phyloP scores from a whole-genome alignment of 2,888 invertebrate genomes.

The Idaea aversata region DNA sequence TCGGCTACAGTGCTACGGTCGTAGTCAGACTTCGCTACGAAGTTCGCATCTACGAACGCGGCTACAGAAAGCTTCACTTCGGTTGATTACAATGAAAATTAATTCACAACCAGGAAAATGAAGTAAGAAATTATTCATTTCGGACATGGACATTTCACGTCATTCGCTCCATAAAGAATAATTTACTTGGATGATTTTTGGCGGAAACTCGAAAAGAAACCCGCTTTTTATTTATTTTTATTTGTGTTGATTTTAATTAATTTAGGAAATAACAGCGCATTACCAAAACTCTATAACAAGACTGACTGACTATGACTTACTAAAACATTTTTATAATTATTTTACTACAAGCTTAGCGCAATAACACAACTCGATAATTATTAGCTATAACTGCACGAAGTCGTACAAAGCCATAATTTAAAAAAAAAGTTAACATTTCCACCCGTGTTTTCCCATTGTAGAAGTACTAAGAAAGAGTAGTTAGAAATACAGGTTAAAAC shows the following conservation, averaged over 20 bases:
- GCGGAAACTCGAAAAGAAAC: neutral
- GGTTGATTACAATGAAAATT: neutral
- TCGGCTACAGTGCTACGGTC: neutral
- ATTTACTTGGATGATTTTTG: neutral
- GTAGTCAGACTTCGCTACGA: neutral
- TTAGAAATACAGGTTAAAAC: neutral
- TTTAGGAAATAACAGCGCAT: too few species aligned
- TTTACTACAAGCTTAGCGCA: neutral
- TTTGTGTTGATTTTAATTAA: neutral
- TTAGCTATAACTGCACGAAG: neutral
- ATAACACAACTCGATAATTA: neutral
- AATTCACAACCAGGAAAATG: neutral
- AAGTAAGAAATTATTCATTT: slow-evolving; percentile 1
- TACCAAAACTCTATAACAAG: too few species aligned
- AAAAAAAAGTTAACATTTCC: neutral
- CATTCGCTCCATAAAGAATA: neutral
- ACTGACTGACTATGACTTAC: too few species aligned
- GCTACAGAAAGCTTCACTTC: neutral
- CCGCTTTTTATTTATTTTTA: neutral
- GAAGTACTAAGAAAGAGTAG: neutral
- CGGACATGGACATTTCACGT: neutral
- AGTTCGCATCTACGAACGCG: neutral
- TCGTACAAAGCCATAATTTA: neutral
- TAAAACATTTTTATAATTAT: too few species aligned
- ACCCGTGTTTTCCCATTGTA: neutral